Percentiles rank a stretch among this genome's conserved stretches.
Evolutionary conservation across 1,140 invertebrate species (phyloP).

Genomic region (Nephila pilipes): DNA sequence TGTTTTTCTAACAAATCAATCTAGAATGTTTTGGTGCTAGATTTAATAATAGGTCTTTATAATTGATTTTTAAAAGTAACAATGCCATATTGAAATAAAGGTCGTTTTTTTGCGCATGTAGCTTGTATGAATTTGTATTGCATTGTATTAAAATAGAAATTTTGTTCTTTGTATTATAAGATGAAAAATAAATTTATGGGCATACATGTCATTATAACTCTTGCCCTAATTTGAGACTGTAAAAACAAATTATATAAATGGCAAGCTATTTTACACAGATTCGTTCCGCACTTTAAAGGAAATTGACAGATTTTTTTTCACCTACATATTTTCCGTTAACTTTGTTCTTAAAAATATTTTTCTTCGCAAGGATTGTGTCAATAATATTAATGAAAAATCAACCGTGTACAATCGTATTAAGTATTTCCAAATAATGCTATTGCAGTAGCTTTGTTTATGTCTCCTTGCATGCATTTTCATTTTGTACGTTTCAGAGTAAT

Average conservation of each 20-base stretch:
- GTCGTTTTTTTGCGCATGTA: neutral
- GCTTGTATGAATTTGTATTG: neutral
- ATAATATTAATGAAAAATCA: no score
- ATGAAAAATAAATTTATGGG: neutral
- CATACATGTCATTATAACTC: neutral
- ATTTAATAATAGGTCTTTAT: neutral
- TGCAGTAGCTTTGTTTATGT: no score
- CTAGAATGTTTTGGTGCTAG: neutral
- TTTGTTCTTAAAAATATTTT: neutral
- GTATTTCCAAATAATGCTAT: no score
- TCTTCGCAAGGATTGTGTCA: no score
- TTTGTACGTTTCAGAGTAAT: no score
- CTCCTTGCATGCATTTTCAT: no score
- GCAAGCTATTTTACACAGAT: neutral
- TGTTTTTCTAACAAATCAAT: neutral
- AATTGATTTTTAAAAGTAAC: neutral
- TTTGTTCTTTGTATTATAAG: neutral
- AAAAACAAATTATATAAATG: neutral
- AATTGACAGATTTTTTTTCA: neutral
- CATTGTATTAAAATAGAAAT: neutral
- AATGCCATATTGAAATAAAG: neutral
- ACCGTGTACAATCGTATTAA: no score
- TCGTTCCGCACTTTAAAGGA: neutral
- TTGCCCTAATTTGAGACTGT: neutral
- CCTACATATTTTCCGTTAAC: neutral